Percentiles rank a stretch among this genome's conserved stretches.
Conservation (phyloP, 2,888 invertebrate genomes). For the Hypena proboscidalis region DNA sequence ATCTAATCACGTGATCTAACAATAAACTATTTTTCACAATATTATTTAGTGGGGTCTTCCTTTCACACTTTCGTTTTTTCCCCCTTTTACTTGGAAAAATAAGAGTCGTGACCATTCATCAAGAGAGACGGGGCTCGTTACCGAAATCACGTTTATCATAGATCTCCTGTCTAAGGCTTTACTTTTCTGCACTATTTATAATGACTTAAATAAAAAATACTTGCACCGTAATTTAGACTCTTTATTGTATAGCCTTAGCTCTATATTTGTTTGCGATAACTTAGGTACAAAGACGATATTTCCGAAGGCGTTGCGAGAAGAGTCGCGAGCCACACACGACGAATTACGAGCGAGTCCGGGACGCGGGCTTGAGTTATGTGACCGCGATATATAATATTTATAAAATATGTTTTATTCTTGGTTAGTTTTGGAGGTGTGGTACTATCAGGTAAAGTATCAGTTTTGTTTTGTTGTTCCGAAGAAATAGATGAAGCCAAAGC, state of each 20-base stretch:
- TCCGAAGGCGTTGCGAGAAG: slow-evolving; percentile 62
- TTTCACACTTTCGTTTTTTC: slow-evolving; percentile 72
- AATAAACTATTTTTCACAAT: slow-evolving; percentile 81
- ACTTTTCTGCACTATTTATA: slow-evolving; percentile 49
- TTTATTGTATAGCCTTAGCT: slow-evolving; percentile 41
- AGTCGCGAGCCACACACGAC: slow-evolving; percentile 83
- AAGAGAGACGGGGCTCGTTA: slow-evolving; percentile 75
- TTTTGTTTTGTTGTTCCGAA: slow-evolving; percentile 1
- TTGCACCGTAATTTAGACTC: slow-evolving; percentile 41
- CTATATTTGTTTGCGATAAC: slow-evolving; percentile 42
- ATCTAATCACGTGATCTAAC: slow-evolving; percentile 79
- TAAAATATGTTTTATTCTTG: slow-evolving; percentile 68
- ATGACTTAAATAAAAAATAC: slow-evolving; percentile 37
- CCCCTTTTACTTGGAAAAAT: slow-evolving; percentile 71
- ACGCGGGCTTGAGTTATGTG: slow-evolving; percentile 74
- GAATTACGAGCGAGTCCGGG: slow-evolving; percentile 77
- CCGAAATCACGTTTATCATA: slow-evolving; percentile 83
- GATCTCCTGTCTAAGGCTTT: slow-evolving; percentile 83
- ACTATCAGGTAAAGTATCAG: slow-evolving; percentile 20
- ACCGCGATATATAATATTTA: slow-evolving; percentile 76
- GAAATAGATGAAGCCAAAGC: too few species aligned
- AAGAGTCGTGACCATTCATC: slow-evolving; percentile 74
- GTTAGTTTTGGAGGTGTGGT: slow-evolving; percentile 40
- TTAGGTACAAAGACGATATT: slow-evolving; percentile 53
- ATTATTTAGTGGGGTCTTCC: slow-evolving; percentile 72